Conservation (phyloP, 2,888 invertebrate species). For the Eristalinus aeneus region DNA sequence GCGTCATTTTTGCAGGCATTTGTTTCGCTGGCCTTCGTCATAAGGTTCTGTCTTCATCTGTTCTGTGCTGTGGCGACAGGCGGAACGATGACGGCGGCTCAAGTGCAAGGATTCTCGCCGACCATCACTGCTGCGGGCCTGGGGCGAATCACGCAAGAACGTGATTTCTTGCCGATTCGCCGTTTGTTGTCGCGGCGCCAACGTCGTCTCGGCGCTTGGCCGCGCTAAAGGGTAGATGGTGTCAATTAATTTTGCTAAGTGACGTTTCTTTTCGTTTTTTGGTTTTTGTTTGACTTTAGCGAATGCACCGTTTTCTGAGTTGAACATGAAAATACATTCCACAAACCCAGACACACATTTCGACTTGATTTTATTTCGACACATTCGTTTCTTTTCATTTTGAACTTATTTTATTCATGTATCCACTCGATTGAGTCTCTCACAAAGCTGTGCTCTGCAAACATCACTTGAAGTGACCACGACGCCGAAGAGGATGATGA, state of each 20-base stretch:
- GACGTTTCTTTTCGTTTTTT: background rate
- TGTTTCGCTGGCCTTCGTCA: conserved; percentile 3
- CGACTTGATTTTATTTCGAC: conserved; percentile 14
- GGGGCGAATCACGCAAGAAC: conserved; percentile 32
- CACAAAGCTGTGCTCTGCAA: conserved; percentile 45
- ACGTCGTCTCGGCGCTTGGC: background rate
- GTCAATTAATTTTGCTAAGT: background rate
- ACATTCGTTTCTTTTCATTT: background rate
- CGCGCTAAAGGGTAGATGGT: background rate
- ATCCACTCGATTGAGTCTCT: conserved; percentile 15
- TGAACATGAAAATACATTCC: conserved; percentile 45
- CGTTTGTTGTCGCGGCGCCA: conserved; percentile 18
- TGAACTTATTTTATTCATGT: background rate
- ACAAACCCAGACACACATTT: background rate
- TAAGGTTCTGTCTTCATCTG: background rate
- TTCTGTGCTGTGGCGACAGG: conserved; percentile 4
- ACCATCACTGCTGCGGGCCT: background rate
- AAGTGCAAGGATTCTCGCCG: conserved; percentile 50
- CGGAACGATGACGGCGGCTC: conserved; percentile 29
- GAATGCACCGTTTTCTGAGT: conserved; percentile 41
- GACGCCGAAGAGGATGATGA: background rate
- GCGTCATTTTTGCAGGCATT: conserved; percentile 42
- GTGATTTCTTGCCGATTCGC: conserved; percentile 27
- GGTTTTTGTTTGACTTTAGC: conserved; percentile 10
- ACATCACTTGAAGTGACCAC: conserved; percentile 17